Conservation (phyloP, 2,797 vertebrate genomes). For the Florisuga fusca region DNA sequence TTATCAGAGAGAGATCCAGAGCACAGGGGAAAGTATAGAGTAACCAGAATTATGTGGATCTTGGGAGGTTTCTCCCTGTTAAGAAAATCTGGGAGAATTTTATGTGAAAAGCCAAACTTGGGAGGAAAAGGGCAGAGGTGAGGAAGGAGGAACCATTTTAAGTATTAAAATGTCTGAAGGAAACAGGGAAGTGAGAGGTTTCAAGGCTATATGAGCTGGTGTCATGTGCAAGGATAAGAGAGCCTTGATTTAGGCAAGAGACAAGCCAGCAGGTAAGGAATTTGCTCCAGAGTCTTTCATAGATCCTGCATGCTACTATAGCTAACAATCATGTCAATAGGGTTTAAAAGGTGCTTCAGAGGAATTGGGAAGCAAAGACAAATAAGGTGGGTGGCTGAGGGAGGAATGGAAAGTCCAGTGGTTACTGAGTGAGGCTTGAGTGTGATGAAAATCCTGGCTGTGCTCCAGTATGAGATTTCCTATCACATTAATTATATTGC, state of each 20-base stretch:
- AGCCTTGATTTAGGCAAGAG: slow-evolving; percentile 32
- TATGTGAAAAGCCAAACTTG: background rate
- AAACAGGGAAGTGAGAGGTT: slow-evolving; percentile 5
- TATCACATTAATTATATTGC: slow-evolving; percentile 57
- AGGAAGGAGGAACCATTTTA: background rate
- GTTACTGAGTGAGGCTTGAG: slow-evolving; percentile 67
- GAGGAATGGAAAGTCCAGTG: slow-evolving; percentile 55
- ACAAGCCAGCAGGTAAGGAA: background rate
- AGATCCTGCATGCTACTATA: background rate
- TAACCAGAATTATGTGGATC: background rate
- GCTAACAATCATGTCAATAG: slow-evolving; percentile 46
- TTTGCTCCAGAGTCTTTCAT: slow-evolving; percentile 13
- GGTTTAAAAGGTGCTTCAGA: slow-evolving; percentile 56
- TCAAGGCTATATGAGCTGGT: slow-evolving; percentile 18
- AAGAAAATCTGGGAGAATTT: slow-evolving; percentile 8
- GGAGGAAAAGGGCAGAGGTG: background rate
- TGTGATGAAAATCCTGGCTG: slow-evolving; percentile 69
- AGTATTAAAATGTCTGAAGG: background rate
- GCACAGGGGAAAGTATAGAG: background rate
- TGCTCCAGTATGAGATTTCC: slow-evolving; percentile 56
- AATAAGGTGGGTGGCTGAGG: slow-evolving; percentile 57
- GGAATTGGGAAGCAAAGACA: slow-evolving; percentile 54
- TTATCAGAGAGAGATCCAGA: background rate
- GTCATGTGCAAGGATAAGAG: background rate
- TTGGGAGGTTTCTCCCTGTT: background rate